Conservation (phyloP, 2,113 vertebrate species). For the Tonatia bakeri region DNA sequence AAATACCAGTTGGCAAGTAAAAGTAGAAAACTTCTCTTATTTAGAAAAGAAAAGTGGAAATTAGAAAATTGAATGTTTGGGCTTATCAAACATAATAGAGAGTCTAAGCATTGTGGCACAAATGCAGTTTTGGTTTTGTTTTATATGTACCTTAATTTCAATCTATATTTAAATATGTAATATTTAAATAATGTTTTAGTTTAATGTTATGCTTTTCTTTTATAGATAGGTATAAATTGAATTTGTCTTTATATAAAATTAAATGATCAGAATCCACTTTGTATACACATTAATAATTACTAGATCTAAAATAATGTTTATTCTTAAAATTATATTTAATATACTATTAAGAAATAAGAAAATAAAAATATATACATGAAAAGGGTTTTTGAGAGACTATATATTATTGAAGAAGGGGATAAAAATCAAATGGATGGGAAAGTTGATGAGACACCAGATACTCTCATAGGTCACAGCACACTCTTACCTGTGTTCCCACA, state of each 20-base stretch:
- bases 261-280: neutral
- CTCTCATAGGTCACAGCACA: neutral
- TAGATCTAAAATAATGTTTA: neutral
- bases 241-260: neutral
- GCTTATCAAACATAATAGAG: neutral
- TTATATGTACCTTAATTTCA: neutral
- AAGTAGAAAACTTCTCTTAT: neutral
- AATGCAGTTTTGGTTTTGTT: neutral
- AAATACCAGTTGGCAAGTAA: neutral
- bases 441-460: neutral
- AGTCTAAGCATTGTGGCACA: neutral
- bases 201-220: neutral
- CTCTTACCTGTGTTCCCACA: neutral
- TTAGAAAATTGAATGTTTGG: neutral
- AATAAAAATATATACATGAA: neutral
- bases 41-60: slow-evolving; percentile 6
- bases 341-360: neutral
- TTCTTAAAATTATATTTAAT: neutral
- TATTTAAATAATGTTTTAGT: neutral
- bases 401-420: neutral
- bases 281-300: neutral
- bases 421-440: neutral
- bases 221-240: neutral
- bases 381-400: neutral
- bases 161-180: neutral